Base-by-base conservation (phyloP, 1,140 invertebrate species). In the Drosophila teissieri region DNA sequence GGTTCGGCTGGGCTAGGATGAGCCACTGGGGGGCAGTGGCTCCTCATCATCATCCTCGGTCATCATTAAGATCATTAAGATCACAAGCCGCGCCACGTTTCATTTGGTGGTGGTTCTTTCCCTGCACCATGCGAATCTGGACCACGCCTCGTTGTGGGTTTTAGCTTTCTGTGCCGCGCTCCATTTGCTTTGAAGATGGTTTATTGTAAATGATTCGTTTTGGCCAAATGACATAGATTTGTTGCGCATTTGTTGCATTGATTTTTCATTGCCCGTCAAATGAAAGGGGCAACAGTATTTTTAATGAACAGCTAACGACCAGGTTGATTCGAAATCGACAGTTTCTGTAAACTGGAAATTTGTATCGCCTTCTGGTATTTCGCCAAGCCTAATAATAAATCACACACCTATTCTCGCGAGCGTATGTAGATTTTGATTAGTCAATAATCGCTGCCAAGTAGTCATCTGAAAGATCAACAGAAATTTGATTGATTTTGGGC, bases 151-250 rank as follows among this genome's bases (percentile, higher is more conserved):
- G 37, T 56, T 56, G 74, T 39, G 75, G 57, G 68, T 73, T 61
- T 67, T 65, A 63, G 51, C 45, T 65, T 78, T 81, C 72, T 61
- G 36, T 91, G 72, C 54, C 36, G 49, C 77, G 90, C 82, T 86
- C 78, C 78, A 91, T 91, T 91, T 90, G 76, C 60, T 80, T 85
- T 85, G 82, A 90, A 90, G 86, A 91, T 85, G 82, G 77, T 88
- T 91, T 82, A 78, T 84, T 84, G 74, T 85, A 91, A 91, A 91
- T 91, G 90, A 91, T 88, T 83, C 90, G 90, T 90, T 90, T 78
- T 88, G 73, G 60, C 78, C 86, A 90, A 88, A 86, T 81, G 84
- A 76, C 68, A 91, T 77, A 74, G 82, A 67, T 89, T 78, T 70
- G 79, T 73, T 54, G 75, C 65, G 65, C 86, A 83, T 86, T 90